These are phyloP conservation scores for Henricia sp. DNA, from an alignment of 53 echinoderm and acorn worm species.

Conservation along the genomic window DNA sequence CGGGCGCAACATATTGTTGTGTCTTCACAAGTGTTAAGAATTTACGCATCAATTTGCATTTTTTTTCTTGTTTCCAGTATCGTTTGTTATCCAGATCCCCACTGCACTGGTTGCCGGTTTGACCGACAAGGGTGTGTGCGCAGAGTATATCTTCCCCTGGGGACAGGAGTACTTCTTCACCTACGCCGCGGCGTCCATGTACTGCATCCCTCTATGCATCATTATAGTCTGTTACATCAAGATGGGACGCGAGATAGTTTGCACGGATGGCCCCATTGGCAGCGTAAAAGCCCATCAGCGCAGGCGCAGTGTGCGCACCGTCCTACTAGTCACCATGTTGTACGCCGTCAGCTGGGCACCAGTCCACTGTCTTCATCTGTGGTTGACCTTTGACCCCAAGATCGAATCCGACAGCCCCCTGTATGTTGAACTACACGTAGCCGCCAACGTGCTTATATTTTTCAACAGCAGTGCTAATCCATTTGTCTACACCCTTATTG, in stretches of 20 bases:
- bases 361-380: constrained; percentile 45
- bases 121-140: constrained; percentile 40
- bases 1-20: too few relatives aligned
- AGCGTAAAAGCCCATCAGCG: constrained; percentile 14
- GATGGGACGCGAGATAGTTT: constrained; percentile 44
- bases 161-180: constrained; percentile 53
- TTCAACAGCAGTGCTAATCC: constrained; percentile 57
- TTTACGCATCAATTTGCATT: too few relatives aligned
- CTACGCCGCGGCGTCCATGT: constrained; percentile 24
- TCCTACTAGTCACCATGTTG: constrained; percentile 43
- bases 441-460: constrained; percentile 61
- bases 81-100: constrained; percentile 44
- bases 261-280: constrained; percentile 17
- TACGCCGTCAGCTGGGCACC: constrained; percentile 56
- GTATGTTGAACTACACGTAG: constrained; percentile 48
- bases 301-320: constrained; percentile 45
- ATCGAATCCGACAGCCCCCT: neutral
- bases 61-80: too few relatives aligned
- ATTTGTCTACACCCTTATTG: constrained; percentile 52
- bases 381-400: constrained; percentile 60
- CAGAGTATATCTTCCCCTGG: constrained; percentile 24
- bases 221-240: constrained; percentile 52
- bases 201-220: constrained; percentile 28
- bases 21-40: too few relatives aligned
- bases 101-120: constrained; percentile 36